Percentiles rank a stretch among this genome's conserved stretches.
phyloP scores from a whole-genome alignment of 2,113 vertebrate genomes.

The Dermatemys mawii region DNA sequence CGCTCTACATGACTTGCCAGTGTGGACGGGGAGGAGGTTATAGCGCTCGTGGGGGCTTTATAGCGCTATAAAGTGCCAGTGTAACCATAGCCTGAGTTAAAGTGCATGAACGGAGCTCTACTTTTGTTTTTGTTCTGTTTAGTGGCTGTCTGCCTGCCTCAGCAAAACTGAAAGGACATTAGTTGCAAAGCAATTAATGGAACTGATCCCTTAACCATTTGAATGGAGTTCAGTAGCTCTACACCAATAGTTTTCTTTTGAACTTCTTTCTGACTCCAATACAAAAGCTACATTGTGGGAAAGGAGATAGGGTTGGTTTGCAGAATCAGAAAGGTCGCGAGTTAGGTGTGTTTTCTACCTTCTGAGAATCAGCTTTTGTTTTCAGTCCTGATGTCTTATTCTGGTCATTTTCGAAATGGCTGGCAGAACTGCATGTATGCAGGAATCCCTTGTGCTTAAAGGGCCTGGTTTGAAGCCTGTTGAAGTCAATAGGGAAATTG shows the following conservation, averaged over 20 bases:
- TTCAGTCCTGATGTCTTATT: fast-evolving
- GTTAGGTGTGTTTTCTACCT: background rate
- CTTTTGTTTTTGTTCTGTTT: conserved; percentile 70
- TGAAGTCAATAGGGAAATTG: background rate
- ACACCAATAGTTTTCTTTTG: fast-evolving
- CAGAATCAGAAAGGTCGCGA: fast-evolving
- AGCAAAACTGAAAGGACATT: conserved; percentile 58
- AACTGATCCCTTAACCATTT: background rate
- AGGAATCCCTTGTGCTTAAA: background rate
- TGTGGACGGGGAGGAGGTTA: too few species aligned
- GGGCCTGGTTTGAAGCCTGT: background rate
- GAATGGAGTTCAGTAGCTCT: background rate
- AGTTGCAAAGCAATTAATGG: conserved; percentile 46
- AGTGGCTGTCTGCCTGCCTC: conserved; percentile 64
- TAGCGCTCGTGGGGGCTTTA: too few species aligned
- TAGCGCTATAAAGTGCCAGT: too few species aligned
- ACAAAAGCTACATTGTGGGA: fast-evolving
- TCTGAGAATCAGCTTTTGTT: background rate
- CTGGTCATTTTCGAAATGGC: background rate
- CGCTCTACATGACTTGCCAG: too few species aligned
- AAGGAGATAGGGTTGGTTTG: background rate
- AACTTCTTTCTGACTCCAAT: background rate
- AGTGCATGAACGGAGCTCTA: conserved; percentile 40
- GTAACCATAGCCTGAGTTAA: too few species aligned
- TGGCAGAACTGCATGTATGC: fast-evolving